Conservation (phyloP, 2,797 vertebrate genomes). For the Petrocephalus schoutedeni region DNA sequence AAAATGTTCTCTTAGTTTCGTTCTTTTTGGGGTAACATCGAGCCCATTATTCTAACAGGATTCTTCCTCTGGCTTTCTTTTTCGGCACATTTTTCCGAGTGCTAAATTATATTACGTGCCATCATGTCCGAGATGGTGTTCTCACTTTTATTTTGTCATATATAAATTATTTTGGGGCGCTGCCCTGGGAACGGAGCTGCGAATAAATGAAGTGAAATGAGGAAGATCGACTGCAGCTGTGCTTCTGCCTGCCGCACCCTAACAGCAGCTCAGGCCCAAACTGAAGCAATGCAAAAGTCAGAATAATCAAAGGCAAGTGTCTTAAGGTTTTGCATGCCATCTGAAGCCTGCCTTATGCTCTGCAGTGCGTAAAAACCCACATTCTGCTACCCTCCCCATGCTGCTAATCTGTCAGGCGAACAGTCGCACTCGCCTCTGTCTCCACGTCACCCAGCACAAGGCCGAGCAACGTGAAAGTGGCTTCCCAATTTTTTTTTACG, state of each 20-base stretch:
- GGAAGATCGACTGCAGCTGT: not conserved
- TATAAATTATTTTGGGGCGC: not conserved
- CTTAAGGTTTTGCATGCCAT: not conserved
- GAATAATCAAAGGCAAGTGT: not conserved
- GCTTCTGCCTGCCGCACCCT: not conserved
- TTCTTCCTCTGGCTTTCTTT: not conserved
- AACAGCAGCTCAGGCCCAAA: not conserved
- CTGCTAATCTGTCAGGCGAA: not conserved
- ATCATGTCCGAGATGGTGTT: not conserved
- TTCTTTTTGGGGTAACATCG: not conserved
- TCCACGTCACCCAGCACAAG: not conserved
- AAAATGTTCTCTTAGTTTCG: not conserved
- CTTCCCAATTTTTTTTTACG: not conserved
- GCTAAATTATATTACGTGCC: not conserved
- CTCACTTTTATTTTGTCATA: not conserved
- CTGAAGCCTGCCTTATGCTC: not conserved
- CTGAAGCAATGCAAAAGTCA: not conserved
- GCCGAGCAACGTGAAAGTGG: not conserved
- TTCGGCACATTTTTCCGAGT: not conserved
- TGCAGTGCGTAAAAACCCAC: not conserved
- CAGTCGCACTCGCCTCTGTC: not conserved
- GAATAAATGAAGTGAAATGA: not conserved
- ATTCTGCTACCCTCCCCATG: not conserved
- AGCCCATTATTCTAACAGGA: not conserved
- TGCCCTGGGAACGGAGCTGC: not conserved